phyloP scores from a whole-genome alignment of 2,888 invertebrate species.

The Andrena chrysosceles region DNA sequence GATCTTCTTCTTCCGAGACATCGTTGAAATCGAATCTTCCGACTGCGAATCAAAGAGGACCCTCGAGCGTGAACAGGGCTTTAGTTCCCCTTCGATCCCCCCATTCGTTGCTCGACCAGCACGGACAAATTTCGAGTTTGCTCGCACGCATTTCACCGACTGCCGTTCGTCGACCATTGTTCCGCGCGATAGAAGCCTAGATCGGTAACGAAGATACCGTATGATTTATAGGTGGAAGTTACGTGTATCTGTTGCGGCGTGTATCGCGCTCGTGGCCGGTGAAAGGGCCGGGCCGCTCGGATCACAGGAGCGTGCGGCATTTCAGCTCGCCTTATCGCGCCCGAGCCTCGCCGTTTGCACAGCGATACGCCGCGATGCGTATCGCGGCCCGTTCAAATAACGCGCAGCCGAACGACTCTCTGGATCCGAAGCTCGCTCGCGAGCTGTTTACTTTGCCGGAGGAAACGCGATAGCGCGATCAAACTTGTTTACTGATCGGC shows the following conservation, averaged over 20 bases:
- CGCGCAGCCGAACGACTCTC: neutral
- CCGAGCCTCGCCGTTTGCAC: constrained; percentile 46
- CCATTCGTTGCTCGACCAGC: neutral
- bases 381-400: constrained; percentile 66
- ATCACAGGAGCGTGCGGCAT: constrained; percentile 51
- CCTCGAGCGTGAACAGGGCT: neutral
- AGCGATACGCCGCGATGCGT: constrained; percentile 44
- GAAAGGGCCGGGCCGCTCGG: constrained; percentile 48
- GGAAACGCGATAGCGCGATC: no score
- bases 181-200: constrained; percentile 31
- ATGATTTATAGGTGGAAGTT: constrained; percentile 54
- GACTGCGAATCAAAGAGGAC: neutral
- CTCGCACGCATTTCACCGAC: constrained; percentile 2
- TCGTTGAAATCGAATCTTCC: no score
- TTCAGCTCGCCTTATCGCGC: constrained; percentile 63
- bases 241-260: constrained; percentile 11
- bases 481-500: no score
- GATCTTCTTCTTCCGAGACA: no score
- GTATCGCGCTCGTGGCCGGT: constrained; percentile 42
- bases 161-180: constrained; percentile 44
- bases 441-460: neutral
- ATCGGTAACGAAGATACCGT: constrained; percentile 54
- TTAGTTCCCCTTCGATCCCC: neutral
- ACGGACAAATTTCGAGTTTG: constrained; percentile 39
- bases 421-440: constrained; percentile 1